These are phyloP conservation scores for Thunnus albacares DNA, from an alignment of 2,797 vertebrate species.

Conservation along the genomic window DNA sequence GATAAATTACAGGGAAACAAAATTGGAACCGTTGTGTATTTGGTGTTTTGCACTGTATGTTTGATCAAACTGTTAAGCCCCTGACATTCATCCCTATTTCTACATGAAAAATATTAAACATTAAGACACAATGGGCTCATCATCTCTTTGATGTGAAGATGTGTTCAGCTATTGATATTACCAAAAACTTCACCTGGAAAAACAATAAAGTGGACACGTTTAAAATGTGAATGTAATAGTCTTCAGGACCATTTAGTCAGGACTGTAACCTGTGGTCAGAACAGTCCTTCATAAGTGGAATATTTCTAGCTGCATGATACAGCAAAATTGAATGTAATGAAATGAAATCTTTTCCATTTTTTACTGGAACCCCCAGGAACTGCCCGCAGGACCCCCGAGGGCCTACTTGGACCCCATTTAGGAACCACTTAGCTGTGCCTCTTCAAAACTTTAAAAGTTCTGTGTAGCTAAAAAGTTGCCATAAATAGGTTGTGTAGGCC, in stretches of 20 bases:
- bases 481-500: neutral
- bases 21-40: neutral
- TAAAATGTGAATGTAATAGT: neutral
- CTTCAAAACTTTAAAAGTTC: slow-evolving; percentile 39
- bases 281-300: neutral
- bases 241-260: neutral
- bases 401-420: slow-evolving; percentile 40
- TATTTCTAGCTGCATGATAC: slow-evolving; percentile 10
- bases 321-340: slow-evolving; percentile 12
- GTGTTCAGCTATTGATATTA: slow-evolving; percentile 51
- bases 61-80: slow-evolving; percentile 11
- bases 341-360: slow-evolving; percentile 18
- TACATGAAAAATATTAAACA: slow-evolving; percentile 26
- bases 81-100: slow-evolving; percentile 29
- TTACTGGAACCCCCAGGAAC: slow-evolving; percentile 3
- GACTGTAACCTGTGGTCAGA: neutral
- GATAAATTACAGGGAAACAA: neutral
- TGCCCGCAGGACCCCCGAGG: slow-evolving; percentile 48
- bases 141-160: slow-evolving; percentile 37
- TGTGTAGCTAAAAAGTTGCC: slow-evolving; percentile 13
- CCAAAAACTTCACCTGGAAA: slow-evolving; percentile 9
- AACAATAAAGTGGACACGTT: slow-evolving; percentile 14
- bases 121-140: slow-evolving; percentile 16
- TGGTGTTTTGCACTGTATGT: neutral
- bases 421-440: slow-evolving; percentile 38